phyloP scores from a whole-genome alignment of 2,113 vertebrate species.

The Clupea harengus region DNA sequence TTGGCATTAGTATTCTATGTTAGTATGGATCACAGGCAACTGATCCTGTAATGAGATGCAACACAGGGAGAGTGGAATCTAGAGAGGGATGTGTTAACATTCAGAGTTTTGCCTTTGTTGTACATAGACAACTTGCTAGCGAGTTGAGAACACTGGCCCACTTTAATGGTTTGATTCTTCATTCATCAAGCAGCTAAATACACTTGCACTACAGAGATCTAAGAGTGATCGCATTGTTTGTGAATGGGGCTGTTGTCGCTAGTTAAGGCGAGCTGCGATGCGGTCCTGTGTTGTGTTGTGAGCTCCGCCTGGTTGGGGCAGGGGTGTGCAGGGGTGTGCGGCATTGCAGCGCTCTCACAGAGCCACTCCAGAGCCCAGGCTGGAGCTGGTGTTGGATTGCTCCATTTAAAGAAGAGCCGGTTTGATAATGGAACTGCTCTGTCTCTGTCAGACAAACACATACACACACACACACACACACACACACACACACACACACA shows the following conservation, averaged over 20 bases:
- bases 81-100: neutral
- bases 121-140: neutral
- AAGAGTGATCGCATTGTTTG: neutral
- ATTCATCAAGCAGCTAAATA: neutral
- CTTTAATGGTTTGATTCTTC: neutral
- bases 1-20: neutral
- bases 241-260: neutral
- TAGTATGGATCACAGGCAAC: neutral
- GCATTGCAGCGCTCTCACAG: neutral
- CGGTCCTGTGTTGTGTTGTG: neutral
- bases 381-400: conserved; percentile 24
- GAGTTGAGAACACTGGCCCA: neutral
- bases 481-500: conserved; percentile 25
- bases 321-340: neutral
- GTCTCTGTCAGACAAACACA: conserved; percentile 29
- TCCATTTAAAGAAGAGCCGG: conserved; percentile 30
- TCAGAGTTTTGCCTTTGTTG: neutral
- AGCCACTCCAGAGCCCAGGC: neutral
- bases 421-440: conserved; percentile 33
- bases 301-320: neutral
- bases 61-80: neutral
- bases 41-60: neutral
- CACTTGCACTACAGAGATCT: neutral
- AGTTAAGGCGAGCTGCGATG: neutral
- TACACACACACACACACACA: conserved; percentile 25